Conservation (phyloP, 2,113 vertebrate genomes). For the Malurus melanocephalus region DNA sequence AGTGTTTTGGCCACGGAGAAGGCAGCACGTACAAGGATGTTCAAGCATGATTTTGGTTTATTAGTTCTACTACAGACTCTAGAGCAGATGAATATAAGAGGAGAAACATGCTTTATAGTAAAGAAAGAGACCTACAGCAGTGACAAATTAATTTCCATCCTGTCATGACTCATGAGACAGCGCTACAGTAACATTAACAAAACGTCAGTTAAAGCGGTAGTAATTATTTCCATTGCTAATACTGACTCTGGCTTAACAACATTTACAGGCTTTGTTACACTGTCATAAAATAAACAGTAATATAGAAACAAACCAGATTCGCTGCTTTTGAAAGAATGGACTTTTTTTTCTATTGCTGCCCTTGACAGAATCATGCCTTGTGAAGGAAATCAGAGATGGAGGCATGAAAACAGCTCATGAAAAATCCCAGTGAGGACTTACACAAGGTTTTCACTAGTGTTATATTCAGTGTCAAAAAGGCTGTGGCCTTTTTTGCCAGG, state of each 20-base stretch:
- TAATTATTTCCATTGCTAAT: slow-evolving; percentile 62
- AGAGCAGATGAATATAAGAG: not conserved
- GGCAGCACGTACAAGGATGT: not conserved
- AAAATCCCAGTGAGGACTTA: not conserved
- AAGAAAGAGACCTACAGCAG: slow-evolving; percentile 54
- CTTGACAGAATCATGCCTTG: not conserved
- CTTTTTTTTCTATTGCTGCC: not conserved
- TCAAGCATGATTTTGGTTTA: slow-evolving; percentile 20
- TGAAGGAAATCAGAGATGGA: not conserved
- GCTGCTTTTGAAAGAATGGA: not conserved
- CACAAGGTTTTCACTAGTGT: not conserved
- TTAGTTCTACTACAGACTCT: slow-evolving; percentile 2
- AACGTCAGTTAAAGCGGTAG: not conserved
- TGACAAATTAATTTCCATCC: slow-evolving; percentile 56
- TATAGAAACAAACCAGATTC: slow-evolving; percentile 40
- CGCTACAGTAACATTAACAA: slow-evolving; percentile 6
- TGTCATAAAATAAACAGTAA: slow-evolving; percentile 47
- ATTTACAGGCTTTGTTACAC: slow-evolving; percentile 29
- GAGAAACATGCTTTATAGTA: slow-evolving; percentile 35
- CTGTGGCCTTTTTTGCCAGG: not conserved
- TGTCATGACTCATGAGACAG: slow-evolving; percentile 56
- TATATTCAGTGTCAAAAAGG: not conserved
- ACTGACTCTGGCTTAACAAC: slow-evolving; percentile 7
- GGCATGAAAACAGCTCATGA: not conserved
- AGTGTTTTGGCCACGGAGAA: not conserved